Base-by-base conservation (phyloP, 2,113 vertebrate species). In the Daboia siamensis region DNA sequence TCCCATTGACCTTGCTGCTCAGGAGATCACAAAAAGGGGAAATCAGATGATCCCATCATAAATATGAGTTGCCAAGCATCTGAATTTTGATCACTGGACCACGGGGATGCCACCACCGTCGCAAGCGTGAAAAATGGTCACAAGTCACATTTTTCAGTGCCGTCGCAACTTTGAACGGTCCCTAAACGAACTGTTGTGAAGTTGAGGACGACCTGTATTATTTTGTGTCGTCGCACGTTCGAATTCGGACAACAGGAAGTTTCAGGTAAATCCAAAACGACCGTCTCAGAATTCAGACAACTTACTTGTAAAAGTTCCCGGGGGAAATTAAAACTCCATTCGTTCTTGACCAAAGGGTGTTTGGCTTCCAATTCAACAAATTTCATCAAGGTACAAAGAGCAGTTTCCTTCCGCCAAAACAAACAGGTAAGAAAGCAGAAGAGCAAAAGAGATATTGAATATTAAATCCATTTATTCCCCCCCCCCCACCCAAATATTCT, bases 261-360 rank as follows among this genome's bases (percentile, higher is more conserved):
- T 3, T 4, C 57, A 88, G 87, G n/a, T 55, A 17, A 88, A 20
- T 13, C 1, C 52, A 54, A 3, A 10, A 90, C 3, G 20, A 21
- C 23, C 3, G 24, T 33, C n/a, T 11, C 8, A 15, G 15, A 20
- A 88, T 74, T 29, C 23, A 52, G 2, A 48, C 61, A 3, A 89
- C 96, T 94, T 87, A 99, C 99, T 97, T 96, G 97, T 9, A 99
- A 95, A 29, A 98, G 97, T 23, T 97, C 96, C 11, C 95, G 93
- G 0, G 99, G 99, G 92, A 99, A 99, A 91, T 97, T 97, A 57
- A 98, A 97, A 54, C 97, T 98, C 98, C 98, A 99, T 94, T 98
- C 98, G 39, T 97, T 94, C 92, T 98, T 97, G 95, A 98, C 96
- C 21, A 99, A 94, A 0, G 99, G 98, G 57, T 97, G 93, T 0